Evolutionary conservation across 2,888 invertebrate species (phyloP), one percentile per base, ranked within the genome.

Genomic region (Drosophila anomelani): DNA sequence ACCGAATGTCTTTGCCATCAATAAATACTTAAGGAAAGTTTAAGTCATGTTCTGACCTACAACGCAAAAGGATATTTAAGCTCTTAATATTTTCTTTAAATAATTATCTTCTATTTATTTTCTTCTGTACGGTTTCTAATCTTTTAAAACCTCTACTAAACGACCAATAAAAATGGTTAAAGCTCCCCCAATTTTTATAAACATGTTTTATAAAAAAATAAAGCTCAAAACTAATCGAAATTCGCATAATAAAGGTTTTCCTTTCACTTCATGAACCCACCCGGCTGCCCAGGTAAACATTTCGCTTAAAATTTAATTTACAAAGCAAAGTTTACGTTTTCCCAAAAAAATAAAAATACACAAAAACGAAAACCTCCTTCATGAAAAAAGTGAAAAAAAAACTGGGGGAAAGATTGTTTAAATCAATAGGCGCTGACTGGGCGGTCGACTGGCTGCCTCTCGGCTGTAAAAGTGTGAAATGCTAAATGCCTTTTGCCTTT

Each of bases 261-360:
- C 51, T 53, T 53, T 53, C 51, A 53, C 51, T 53, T 32, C 20
- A n/a, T 17, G 43, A 46, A 34, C 38, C 55, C 62, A 38, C 41
- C 26, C 43, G 12, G 20, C 29, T 8, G 29, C n/a, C 36, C 32
- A 23, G 51, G 13, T n/a, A 53, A 53, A 44, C 71, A 62, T 63
- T 74, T 82, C 64, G 58, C 76, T 74, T 53, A 70, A 75, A 86
- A 76, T 85, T 75, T 81, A 73, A 80, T 89, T 81, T 85, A 71
- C 74, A 80, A 80, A 89, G 80, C 77, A 78, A 80, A 78, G 88
- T 88, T 89, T 77, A 88, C 89, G 89, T 86, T 85, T 85, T 89
- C 85, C 81, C 61, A 77, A 80, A 80, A 80, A 38, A 34, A 26
- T 23, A 38, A 47, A 41, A 29, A 41, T 38, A 66, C 53, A 67